phyloP scores from a whole-genome alignment of 2,888 invertebrate species.

The Platycnemis pennipes region DNA sequence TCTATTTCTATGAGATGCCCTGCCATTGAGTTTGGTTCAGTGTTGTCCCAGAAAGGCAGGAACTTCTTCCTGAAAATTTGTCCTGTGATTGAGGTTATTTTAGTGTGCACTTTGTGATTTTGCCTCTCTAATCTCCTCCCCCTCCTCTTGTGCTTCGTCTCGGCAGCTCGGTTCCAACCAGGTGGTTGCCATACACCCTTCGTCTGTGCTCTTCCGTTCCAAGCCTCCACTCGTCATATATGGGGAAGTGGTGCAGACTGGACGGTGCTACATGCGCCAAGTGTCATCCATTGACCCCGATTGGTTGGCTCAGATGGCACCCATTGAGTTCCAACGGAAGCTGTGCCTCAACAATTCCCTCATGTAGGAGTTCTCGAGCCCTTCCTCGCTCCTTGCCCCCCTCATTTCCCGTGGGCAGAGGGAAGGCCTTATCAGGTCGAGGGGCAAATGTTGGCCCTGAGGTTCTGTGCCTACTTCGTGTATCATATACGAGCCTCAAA shows the following conservation, averaged over 20 bases:
- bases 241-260: constrained; percentile 93
- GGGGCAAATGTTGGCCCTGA: too few species aligned
- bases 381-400: too few species aligned
- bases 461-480: background rate
- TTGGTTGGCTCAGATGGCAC: constrained; percentile 86
- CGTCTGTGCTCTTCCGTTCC: constrained; percentile 87
- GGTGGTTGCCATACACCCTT: constrained; percentile 91
- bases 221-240: constrained; percentile 89
- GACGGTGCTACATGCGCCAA: constrained; percentile 89
- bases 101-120: background rate
- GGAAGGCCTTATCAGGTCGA: too few species aligned
- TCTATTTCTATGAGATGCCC: too few species aligned
- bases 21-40: too few species aligned
- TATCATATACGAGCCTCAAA: background rate
- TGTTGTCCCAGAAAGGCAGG: too few species aligned
- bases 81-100: too few species aligned
- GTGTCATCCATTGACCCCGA: constrained; percentile 89
- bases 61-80: too few species aligned
- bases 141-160: background rate
- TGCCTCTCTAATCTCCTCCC: background rate
- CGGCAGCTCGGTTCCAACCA: constrained; percentile 83
- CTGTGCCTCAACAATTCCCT: background rate
- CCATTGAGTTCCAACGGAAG: constrained; percentile 68
- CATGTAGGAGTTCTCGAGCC: background rate
- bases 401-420: too few species aligned